Base-by-base conservation (phyloP, 2,888 invertebrate species). In the Seladonia tumulorum region DNA sequence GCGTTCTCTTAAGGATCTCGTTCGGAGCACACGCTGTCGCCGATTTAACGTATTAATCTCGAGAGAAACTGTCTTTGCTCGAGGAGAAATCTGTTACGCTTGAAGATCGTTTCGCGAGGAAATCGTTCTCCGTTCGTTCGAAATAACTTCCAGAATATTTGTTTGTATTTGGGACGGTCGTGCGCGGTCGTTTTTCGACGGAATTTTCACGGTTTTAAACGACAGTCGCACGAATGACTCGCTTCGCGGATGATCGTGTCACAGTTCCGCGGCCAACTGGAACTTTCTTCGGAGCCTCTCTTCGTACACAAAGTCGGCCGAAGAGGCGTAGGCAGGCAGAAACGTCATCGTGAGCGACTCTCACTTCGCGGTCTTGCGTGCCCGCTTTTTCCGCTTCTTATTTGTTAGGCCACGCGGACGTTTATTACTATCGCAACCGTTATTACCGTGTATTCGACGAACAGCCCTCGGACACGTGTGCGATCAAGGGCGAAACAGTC, bases 301-400 rank as follows among this genome's bases (percentile, higher is more conserved):
- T 78, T 89, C 71, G 91, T 91, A 90, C 49, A 72, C 83, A 77
- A 85, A 70, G 79, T 80, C 29, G 68, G 18, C 53, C 66, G 73
- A 81, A 74, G 76, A 82, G 79, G 84, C 83, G 90, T 90, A 82
- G 92, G 94, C 85, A 88, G 92, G 85, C 87, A 84, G 89, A 79
- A 90, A 89, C 93, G 92, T 92, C 92, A 92, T 86, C 91, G 84
- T 75, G 79, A 70, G 63, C 85, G 79, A 88, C 89, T 90, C 90
- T 90, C 90, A 90, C 90, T 90, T 83, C 79, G 74, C 77, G 84
- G 89, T 89, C 90, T 90, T 49, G 49, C 35, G 16, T 53, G 68
- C 76, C 68, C 42, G 10, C 78, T 75, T 82, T 82, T 63, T 74
- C 70, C 75, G 35, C 63, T 53, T n/a, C n/a, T n/a, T n/a, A n/a